These are phyloP conservation scores for Cremastinae sp. DNA, from an alignment of 2,888 invertebrate species.

Conservation along the genomic window DNA sequence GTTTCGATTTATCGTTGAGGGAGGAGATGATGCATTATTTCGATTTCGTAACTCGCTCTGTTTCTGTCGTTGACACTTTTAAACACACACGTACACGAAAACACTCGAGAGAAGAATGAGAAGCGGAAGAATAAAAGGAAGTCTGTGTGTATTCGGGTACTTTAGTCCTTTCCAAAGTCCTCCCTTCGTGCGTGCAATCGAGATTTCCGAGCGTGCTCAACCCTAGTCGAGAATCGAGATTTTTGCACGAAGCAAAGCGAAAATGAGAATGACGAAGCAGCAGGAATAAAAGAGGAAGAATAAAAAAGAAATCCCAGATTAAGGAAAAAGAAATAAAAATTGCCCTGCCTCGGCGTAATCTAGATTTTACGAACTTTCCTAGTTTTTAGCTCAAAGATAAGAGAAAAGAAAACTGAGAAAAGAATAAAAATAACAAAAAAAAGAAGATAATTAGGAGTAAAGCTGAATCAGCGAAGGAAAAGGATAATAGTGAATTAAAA, in stretches of 20 bases:
- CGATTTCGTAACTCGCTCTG: constrained; percentile 41
- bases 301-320: constrained; percentile 1
- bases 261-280: background rate
- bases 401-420: constrained; percentile 33
- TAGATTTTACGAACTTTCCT: constrained; percentile 61
- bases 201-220: constrained; percentile 56
- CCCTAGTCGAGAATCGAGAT: constrained; percentile 58
- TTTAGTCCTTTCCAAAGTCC: background rate
- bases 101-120: constrained; percentile 29
- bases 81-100: background rate
- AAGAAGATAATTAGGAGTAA: constrained; percentile 9
- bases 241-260: constrained; percentile 48
- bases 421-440: constrained; percentile 4
- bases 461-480: constrained; percentile 9
- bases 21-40: background rate
- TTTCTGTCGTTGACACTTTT: constrained; percentile 41
- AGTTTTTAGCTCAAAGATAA: constrained; percentile 60
- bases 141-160: constrained; percentile 23
- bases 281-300: constrained; percentile 3
- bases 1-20: too few species aligned
- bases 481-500: constrained; percentile 25
- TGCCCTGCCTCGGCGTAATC: constrained; percentile 40
- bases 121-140: constrained; percentile 22
- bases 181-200: constrained; percentile 45
- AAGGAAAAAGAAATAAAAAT: constrained; percentile 21